Evolutionary conservation across 64 coral and sea anemone species (phyloP), one percentile per base, ranked within the genome.

Genomic region (Exaiptasia diaphana): DNA sequence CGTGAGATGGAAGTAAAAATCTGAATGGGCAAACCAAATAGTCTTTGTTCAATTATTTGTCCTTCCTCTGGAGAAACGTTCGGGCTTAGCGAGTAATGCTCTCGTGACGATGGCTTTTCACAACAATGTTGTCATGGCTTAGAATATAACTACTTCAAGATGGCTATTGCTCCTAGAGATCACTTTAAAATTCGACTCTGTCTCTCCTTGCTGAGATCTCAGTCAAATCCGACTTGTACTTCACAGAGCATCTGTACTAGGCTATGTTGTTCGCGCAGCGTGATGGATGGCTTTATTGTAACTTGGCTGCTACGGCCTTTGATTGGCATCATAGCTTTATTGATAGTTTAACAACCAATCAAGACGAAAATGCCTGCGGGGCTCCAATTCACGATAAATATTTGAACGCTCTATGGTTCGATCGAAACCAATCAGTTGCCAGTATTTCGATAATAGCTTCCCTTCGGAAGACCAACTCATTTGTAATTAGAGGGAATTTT

Each of bases 311-410:
- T 74, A 74, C 62, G 74, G 71, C 29, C 48, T 89, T 94, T 94
- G 91, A 94, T 94, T 94, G 91, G 86, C 91, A 94, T 89, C 81
- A 83, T 82, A 41, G 24, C 63, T 50, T 94, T 94, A 84, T 94
- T 94, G 91, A 94, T 94, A 94, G 56, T 89, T 88, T 76, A 34
- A 77, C 65, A 89, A 56, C 91, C 91, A 94, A 94, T 94, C 91
- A 94, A 63, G 64, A 71, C 73, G 27, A 50, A 49, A 75, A 50
- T 27, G 91, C 91, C 91, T 78, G 86, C 91, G 67, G 91, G 90
- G 86, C 68, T 54, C 85, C 78, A 76, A 64, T 64, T 68, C n/a
- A 70, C 86, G 79, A 94, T 94, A 94, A 94, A 94, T 94, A 94
- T 94, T 94, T 94, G 45, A 94, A 85, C 60, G 80, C 86, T 76